A percentile compares a stretch with the other conserved stretches of the same genome.
phyloP scores from a whole-genome alignment of 2,113 vertebrate genomes.

The Rallus limicola region DNA sequence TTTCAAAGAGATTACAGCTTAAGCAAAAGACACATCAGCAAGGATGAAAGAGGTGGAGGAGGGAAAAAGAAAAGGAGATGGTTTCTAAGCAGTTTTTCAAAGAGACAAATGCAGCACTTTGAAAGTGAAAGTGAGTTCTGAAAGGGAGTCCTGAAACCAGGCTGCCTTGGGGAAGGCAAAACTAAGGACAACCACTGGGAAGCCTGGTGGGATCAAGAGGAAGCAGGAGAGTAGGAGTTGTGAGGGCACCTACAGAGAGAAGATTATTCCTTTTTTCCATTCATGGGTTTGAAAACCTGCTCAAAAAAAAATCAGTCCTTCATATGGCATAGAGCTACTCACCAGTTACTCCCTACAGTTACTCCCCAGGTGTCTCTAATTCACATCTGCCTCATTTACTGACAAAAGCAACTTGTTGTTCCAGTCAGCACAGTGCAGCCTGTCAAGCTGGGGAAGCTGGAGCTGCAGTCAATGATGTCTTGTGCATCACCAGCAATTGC shows the following conservation, averaged over 20 bases:
- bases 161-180: background rate
- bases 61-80: background rate
- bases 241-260: slow-evolving; percentile 6
- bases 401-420: slow-evolving; percentile 38
- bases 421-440: background rate
- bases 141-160: background rate
- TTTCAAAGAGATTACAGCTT: slow-evolving; percentile 1
- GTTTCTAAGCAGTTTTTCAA: background rate
- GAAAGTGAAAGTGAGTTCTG: background rate
- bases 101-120: background rate
- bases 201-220: background rate
- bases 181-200: background rate
- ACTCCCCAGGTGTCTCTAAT: slow-evolving; percentile 50
- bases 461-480: background rate
- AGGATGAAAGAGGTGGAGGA: background rate
- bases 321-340: background rate
- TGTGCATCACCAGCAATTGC: background rate
- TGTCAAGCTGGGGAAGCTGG: background rate
- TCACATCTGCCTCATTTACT: slow-evolving; percentile 54
- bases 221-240: background rate
- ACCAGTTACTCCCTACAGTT: slow-evolving; percentile 24
- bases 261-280: slow-evolving; percentile 24
- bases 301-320: background rate
- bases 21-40: background rate
- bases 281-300: slow-evolving; percentile 17